Percentiles rank a stretch among this genome's conserved stretches.
Evolutionary conservation across 2,797 vertebrate genomes (phyloP).

Genomic region (Sphaeramia orbicularis): DNA sequence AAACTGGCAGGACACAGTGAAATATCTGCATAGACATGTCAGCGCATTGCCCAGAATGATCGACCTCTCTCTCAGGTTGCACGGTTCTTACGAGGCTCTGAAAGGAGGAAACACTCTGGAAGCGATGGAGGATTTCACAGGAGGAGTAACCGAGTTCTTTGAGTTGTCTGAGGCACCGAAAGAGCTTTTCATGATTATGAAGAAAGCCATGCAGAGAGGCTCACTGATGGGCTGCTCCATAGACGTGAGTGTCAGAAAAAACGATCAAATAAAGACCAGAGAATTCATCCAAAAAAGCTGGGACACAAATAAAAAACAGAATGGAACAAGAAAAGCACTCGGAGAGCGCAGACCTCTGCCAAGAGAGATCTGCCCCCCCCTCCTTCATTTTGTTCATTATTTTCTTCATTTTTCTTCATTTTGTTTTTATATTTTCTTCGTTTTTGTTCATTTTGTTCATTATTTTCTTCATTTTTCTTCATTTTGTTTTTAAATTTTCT

Average conservation of each 20-base stretch:
- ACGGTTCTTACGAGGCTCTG: slow-evolving; percentile 96
- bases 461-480: too few relatives aligned
- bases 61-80: slow-evolving; percentile 84
- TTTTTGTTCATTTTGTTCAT: too few relatives aligned
- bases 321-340: too few relatives aligned
- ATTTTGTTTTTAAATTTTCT: too few relatives aligned
- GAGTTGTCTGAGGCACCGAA: slow-evolving; percentile 92
- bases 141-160: slow-evolving; percentile 96
- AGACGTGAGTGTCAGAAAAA: slow-evolving; percentile 87
- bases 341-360: too few relatives aligned
- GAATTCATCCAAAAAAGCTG: neutral
- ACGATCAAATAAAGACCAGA: neutral
- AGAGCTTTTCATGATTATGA: slow-evolving; percentile 95
- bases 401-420: too few relatives aligned
- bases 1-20: slow-evolving; percentile 7
- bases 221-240: slow-evolving; percentile 98
- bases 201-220: slow-evolving; percentile 93
- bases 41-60: slow-evolving; percentile 6
- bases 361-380: too few relatives aligned
- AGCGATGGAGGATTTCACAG: slow-evolving; percentile 99
- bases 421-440: too few relatives aligned
- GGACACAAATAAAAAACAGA: neutral
- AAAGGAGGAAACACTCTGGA: slow-evolving; percentile 97
- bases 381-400: too few relatives aligned
- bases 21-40: slow-evolving; percentile 17